A percentile compares a stretch with the other conserved stretches of the same genome.
Evolutionary conservation across 2,113 vertebrate species (phyloP).

Genomic region (Mesitornis unicolor): DNA sequence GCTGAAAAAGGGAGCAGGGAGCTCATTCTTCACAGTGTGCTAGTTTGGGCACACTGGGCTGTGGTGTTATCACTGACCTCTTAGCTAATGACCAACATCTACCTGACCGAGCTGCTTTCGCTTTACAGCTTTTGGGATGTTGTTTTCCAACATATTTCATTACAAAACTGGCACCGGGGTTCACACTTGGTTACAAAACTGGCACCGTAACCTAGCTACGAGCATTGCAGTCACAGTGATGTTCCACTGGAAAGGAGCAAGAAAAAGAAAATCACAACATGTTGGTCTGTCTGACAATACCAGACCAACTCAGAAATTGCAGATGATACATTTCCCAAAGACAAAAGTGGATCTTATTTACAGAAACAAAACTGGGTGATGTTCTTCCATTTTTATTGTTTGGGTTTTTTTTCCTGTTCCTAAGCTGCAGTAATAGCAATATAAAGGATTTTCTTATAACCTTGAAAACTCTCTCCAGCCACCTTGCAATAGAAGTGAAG

Average conservation of each 20-base stretch:
- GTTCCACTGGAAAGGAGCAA: neutral
- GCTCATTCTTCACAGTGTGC: constrained; percentile 50
- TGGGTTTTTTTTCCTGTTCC: neutral
- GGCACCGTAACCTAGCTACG: neutral
- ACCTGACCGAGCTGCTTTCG: constrained; percentile 1
- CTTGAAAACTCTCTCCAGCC: neutral
- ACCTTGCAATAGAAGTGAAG: neutral
- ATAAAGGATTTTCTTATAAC: neutral
- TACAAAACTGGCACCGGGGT: neutral
- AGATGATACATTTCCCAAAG: neutral
- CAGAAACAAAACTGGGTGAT: neutral
- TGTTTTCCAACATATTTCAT: neutral
- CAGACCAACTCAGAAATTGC: neutral
- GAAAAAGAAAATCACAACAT: neutral
- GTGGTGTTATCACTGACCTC: neutral
- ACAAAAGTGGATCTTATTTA: neutral
- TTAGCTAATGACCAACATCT: neutral
- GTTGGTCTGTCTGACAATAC: neutral
- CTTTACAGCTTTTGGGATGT: constrained; percentile 3
- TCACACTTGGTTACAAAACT: neutral
- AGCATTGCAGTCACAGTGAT: neutral
- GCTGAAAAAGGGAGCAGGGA: constrained; percentile 65
- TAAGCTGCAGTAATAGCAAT: neutral
- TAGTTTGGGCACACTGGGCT: neutral
- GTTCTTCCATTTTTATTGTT: neutral